Evolutionary conservation across 1,140 invertebrate species (phyloP), one percentile per base, ranked within the genome.

Genomic region (Pemphigus obesinymphae): DNA sequence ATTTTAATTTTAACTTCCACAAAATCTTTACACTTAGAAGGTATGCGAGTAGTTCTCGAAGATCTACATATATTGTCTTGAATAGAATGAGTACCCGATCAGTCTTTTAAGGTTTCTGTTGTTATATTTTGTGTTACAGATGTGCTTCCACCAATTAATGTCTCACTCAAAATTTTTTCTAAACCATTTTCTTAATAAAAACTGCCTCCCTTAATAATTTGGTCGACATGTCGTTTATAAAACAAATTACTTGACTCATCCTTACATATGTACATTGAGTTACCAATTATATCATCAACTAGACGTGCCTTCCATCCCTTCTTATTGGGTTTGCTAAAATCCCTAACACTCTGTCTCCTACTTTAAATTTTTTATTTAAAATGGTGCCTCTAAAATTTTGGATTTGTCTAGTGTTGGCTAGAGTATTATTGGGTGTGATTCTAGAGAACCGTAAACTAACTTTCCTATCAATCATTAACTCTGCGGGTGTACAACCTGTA

Each of bases 391-490:
- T 55, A 55, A 23, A 55, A 55, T 55, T 55, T 55, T 55, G n/a
- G n/a, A n/a, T n/a, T n/a, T n/a, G n/a, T n/a, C n/a, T n/a, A n/a
- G n/a, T n/a, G n/a, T n/a, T n/a, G n/a, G n/a, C n/a, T n/a, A n/a
- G n/a, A n/a, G n/a, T n/a, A n/a, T n/a, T n/a, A n/a, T n/a, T n/a
- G n/a, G n/a, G n/a, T n/a, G n/a, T n/a, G n/a, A n/a, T n/a, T n/a
- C n/a, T n/a, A n/a, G n/a, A n/a, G n/a, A n/a, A n/a, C n/a, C n/a
- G n/a, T 4, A n/a, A 26, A 29, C 26, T 50, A 55, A 15, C 58
- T 75, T 5, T 87, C 82, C 83, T 75, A 84, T 85, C 84, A 86
- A n/a, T n/a, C n/a, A 85, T n/a, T n/a, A n/a, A n/a, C n/a, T n/a
- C n/a, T n/a, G n/a, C n/a, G n/a, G n/a, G n/a, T n/a, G n/a, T n/a